A percentile compares a stretch with the other conserved stretches of the same genome.
phyloP scores from a whole-genome alignment of 2,888 invertebrate species.

The Baccha elongata region DNA sequence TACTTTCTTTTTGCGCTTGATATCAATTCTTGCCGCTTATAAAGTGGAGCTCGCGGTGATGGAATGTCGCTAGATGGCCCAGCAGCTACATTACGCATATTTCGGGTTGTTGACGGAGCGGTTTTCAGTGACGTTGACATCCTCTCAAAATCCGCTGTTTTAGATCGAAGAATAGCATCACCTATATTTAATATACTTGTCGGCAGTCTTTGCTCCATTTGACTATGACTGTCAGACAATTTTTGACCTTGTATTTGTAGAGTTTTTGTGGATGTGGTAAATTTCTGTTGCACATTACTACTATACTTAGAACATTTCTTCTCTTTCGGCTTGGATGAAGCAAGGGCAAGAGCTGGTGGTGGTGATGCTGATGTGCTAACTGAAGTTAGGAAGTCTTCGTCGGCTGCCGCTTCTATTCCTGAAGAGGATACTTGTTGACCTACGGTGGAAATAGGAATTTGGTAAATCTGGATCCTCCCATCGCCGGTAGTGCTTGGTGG shows the following conservation, averaged over 20 bases:
- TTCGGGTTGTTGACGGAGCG: constrained; percentile 23
- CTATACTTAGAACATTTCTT: constrained; percentile 29
- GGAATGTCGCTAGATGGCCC: constrained; percentile 10
- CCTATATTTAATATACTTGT: constrained; percentile 87
- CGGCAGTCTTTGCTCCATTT: constrained; percentile 81
- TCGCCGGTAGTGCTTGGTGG: background rate
- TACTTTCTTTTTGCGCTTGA: constrained; percentile 85
- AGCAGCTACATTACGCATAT: constrained; percentile 2
- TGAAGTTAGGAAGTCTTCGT: constrained; percentile 51
- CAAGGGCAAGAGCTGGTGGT: background rate
- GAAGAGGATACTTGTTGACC: constrained; percentile 58
- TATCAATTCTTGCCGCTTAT: constrained; percentile 91
- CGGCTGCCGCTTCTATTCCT: constrained; percentile 7
- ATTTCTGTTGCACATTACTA: constrained; percentile 63
- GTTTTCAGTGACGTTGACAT: constrained; percentile 60
- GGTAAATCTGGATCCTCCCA: constrained; percentile 47
- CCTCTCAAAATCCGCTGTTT: constrained; percentile 87
- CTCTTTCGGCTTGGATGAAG: constrained; percentile 29
- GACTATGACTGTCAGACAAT: background rate
- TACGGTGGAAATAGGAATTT: constrained; percentile 74
- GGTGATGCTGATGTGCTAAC: constrained; percentile 16
- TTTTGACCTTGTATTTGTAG: background rate
- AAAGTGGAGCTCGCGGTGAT: constrained; percentile 83
- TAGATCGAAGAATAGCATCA: constrained; percentile 86
- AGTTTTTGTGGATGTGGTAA: constrained; percentile 37